phyloP scores from a whole-genome alignment of 1,140 invertebrate species.

The Trichogramma pretiosum region DNA sequence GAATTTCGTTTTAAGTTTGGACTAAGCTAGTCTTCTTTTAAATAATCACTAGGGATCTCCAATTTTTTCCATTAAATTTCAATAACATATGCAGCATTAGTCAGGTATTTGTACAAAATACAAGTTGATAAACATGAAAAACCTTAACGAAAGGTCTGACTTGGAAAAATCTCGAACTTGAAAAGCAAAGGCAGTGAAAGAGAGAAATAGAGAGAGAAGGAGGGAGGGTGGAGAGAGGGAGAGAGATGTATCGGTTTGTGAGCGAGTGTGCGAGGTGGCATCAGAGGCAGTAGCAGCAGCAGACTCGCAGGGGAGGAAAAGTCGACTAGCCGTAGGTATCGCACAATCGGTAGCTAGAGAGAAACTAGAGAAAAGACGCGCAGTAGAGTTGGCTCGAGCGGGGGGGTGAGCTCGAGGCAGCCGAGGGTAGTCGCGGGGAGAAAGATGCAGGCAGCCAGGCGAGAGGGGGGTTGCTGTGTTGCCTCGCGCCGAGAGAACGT shows the following conservation, averaged over 20 bases:
- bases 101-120: no score
- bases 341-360: neutral
- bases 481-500: neutral
- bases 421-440: neutral
- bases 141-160: no score
- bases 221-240: constrained; percentile 26
- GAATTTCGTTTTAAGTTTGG: no score
- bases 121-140: no score
- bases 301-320: constrained; percentile 10
- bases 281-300: constrained; percentile 10
- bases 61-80: no score
- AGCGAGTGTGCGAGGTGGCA: constrained; percentile 1
- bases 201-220: constrained; percentile 10
- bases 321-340: neutral
- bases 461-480: neutral
- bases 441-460: neutral
- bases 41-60: no score
- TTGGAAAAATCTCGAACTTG: no score
- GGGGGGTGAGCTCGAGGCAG: neutral
- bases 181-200: constrained; percentile 15
- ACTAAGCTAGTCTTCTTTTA: no score
- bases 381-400: neutral
- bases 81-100: constrained; percentile 17
- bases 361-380: neutral
- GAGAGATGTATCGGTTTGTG: constrained; percentile 23